Evolutionary conservation across 2,888 invertebrate genomes (phyloP).

Genomic region (Entomobrya multifasciata): DNA sequence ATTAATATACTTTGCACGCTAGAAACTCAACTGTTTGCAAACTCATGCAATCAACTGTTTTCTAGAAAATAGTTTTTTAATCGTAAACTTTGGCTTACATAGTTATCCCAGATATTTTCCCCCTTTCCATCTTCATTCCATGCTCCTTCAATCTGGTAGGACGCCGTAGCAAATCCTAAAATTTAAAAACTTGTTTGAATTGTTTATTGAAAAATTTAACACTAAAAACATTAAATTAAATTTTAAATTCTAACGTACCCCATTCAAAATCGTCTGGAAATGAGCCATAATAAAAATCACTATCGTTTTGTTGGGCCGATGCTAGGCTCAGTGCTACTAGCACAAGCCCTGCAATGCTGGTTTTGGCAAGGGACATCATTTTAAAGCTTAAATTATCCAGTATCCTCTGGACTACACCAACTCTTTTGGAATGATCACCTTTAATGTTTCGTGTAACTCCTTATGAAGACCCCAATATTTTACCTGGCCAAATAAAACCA

Average conservation of each 20-base stretch:
- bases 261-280: constrained; percentile 71
- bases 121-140: constrained; percentile 83
- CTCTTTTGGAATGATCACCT: neutral
- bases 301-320: constrained; percentile 58
- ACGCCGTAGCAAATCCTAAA: constrained; percentile 66
- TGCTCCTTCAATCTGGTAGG: constrained; percentile 80
- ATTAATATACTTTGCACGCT: constrained; percentile 86
- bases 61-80: too few relatives aligned
- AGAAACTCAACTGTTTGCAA: neutral
- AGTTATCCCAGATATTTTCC: constrained; percentile 84
- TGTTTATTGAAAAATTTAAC: neutral
- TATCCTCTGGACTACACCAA: neutral
- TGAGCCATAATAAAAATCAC: constrained; percentile 64
- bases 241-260: constrained; percentile 35
- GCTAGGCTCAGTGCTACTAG: constrained; percentile 42
- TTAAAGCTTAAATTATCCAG: neutral
- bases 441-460: too few relatives aligned
- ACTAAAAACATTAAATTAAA: neutral
- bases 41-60: too few relatives aligned
- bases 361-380: constrained; percentile 13
- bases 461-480: neutral
- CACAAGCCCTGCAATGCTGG: constrained; percentile 1
- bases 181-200: neutral
- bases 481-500: too few relatives aligned
- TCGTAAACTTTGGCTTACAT: constrained; percentile 58